These are phyloP conservation scores for Eristalinus aeneus DNA, from an alignment of 2,888 invertebrate genomes.

Conservation along the genomic window DNA sequence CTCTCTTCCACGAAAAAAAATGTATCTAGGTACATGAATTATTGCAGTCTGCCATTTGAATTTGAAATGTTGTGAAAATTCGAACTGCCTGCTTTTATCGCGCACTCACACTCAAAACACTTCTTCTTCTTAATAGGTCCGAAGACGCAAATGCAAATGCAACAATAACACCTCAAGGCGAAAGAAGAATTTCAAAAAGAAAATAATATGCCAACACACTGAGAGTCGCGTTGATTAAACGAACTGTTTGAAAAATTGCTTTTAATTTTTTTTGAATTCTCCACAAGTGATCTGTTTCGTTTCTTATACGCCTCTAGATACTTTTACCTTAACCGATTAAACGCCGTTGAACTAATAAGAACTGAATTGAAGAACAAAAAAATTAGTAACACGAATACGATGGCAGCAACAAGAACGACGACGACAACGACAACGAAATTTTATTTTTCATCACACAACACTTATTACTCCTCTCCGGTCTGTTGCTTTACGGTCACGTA, in stretches of 20 bases:
- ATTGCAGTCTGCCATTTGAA: slow-evolving; percentile 62
- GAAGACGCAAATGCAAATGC: not conserved
- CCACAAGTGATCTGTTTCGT: not conserved
- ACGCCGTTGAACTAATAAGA: slow-evolving; percentile 17
- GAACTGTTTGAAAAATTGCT: not conserved
- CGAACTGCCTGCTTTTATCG: not conserved
- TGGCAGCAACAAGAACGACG: slow-evolving; percentile 15
- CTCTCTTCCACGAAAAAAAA: slow-evolving; percentile 45
- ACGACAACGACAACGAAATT: slow-evolving; percentile 44
- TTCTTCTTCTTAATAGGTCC: not conserved
- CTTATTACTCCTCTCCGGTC: slow-evolving; percentile 53
- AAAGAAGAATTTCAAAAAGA: not conserved
- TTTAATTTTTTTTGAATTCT: not conserved
- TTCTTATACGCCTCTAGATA: not conserved
- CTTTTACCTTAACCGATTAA: slow-evolving; percentile 31
- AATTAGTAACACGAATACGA: slow-evolving; percentile 23
- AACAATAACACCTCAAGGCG: not conserved
- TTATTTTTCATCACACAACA: slow-evolving; percentile 51
- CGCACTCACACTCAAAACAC: slow-evolving; percentile 16
- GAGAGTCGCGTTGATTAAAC: not conserved
- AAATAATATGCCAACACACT: slow-evolving; percentile 10
- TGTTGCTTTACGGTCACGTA: slow-evolving; percentile 70
- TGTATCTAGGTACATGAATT: slow-evolving; percentile 66
- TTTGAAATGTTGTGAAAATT: slow-evolving; percentile 17
- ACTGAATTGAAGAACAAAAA: slow-evolving; percentile 21